phyloP scores from a whole-genome alignment of 1,140 invertebrate genomes.

The Sipha flava region DNA sequence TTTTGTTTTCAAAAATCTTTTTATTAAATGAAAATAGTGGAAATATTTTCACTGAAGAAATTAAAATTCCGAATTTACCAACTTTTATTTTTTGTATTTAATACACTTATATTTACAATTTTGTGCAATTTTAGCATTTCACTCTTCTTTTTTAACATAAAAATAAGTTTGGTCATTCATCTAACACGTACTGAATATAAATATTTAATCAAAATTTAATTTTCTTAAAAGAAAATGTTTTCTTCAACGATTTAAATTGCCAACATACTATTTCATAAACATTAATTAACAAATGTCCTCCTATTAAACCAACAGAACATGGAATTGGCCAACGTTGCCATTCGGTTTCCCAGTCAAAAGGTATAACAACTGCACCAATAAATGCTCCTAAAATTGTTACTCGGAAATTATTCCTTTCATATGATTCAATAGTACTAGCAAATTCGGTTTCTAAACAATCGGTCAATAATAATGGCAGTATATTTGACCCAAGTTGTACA shows the following conservation, averaged over 20 bases:
- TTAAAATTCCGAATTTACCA: too few relatives aligned
- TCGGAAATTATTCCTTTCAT: constrained; percentile 12
- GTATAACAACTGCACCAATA: constrained; percentile 77
- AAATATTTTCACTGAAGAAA: too few relatives aligned
- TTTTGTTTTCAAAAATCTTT: too few relatives aligned
- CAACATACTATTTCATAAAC: constrained; percentile 18
- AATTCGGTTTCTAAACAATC: constrained; percentile 49
- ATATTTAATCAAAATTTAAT: neutral
- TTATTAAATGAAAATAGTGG: too few relatives aligned
- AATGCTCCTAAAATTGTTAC: constrained; percentile 69
- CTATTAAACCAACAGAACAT: constrained; percentile 59
- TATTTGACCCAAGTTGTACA: constrained; percentile 49
- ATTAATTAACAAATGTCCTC: constrained; percentile 45
- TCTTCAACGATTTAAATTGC: constrained; percentile 1
- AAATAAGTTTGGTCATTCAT: too few relatives aligned
- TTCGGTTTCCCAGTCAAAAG: constrained; percentile 83
- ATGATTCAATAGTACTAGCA: neutral
- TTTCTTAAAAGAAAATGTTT: neutral
- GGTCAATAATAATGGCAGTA: constrained; percentile 51
- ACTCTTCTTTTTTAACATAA: too few relatives aligned
- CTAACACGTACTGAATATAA: too few relatives aligned
- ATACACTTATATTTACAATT: too few relatives aligned
- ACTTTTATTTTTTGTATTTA: too few relatives aligned
- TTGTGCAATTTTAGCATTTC: too few relatives aligned
- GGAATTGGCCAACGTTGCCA: constrained; percentile 82